Evolutionary conservation across 2,113 vertebrate species (phyloP).

Genomic region (Apistogramma diplotaenia): DNA sequence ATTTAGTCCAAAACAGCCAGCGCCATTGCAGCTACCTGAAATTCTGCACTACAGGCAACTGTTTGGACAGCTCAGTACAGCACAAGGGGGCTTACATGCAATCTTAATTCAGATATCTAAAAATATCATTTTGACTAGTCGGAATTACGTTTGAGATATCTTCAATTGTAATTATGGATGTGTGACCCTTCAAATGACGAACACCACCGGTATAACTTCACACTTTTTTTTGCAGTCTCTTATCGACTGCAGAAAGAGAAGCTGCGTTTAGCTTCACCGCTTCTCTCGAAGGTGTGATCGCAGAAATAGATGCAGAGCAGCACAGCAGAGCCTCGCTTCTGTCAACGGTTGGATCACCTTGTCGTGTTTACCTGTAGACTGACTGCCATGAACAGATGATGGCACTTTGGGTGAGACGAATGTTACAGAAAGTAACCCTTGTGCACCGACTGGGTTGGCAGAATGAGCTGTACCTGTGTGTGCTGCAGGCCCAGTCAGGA

Average conservation of each 20-base stretch:
- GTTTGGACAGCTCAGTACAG: too few relatives aligned
- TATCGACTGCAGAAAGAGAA: conserved; percentile 1
- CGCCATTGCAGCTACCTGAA: too few relatives aligned
- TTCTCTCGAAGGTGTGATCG: conserved; percentile 6
- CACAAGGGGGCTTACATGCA: too few relatives aligned
- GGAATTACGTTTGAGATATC: too few relatives aligned
- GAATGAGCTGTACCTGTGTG: background rate
- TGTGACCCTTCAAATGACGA: too few relatives aligned
- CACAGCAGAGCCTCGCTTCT: background rate
- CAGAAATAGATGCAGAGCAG: background rate
- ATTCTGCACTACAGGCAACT: too few relatives aligned
- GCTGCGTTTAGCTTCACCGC: background rate
- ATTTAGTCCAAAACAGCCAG: too few relatives aligned
- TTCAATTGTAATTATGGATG: too few relatives aligned
- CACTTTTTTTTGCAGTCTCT: background rate
- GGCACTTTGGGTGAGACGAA: background rate
- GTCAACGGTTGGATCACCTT: background rate
- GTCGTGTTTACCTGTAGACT: background rate
- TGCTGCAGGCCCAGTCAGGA: conserved; percentile 3
- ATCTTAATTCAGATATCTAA: too few relatives aligned
- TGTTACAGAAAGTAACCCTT: background rate
- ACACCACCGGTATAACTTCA: background rate
- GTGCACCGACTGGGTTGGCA: background rate
- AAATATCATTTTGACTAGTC: too few relatives aligned
- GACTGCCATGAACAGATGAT: background rate